Evolutionary conservation across 2,797 vertebrate genomes (phyloP).

Genomic region (Australoheros facetus): DNA sequence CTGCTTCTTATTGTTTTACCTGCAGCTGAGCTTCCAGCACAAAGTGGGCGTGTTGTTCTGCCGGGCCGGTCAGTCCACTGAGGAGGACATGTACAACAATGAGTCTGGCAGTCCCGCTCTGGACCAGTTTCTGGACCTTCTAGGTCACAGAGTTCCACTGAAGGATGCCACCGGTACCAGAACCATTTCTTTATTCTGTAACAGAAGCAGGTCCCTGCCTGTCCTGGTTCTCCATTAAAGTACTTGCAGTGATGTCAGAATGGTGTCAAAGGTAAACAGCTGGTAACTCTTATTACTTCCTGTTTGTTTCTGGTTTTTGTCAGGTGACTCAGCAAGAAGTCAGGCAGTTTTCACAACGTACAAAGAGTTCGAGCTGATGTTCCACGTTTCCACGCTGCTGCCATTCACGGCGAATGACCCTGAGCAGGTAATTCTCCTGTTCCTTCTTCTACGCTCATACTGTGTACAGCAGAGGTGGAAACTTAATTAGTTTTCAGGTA

Average conservation of each 20-base stretch:
- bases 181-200: background rate
- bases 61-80: background rate
- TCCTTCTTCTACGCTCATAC: background rate
- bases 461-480: too few species aligned
- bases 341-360: background rate
- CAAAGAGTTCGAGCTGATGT: conserved; percentile 9
- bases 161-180: conserved; percentile 1
- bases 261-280: too few species aligned
- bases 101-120: conserved; percentile 4
- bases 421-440: background rate
- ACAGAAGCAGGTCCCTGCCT: too few species aligned
- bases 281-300: background rate
- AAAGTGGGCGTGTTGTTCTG: conserved; percentile 7
- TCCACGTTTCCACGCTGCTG: background rate
- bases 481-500: too few species aligned
- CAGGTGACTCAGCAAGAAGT: background rate
- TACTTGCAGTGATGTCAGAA: background rate
- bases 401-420: background rate
- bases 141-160: background rate
- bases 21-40: conserved; percentile 12
- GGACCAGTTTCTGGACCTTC: conserved; percentile 18
- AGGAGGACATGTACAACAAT: background rate
- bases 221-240: too few species aligned
- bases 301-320: background rate
- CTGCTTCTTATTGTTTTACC: background rate